Base-by-base conservation (phyloP, 2,797 vertebrate species). In the Borostomias antarcticus region DNA sequence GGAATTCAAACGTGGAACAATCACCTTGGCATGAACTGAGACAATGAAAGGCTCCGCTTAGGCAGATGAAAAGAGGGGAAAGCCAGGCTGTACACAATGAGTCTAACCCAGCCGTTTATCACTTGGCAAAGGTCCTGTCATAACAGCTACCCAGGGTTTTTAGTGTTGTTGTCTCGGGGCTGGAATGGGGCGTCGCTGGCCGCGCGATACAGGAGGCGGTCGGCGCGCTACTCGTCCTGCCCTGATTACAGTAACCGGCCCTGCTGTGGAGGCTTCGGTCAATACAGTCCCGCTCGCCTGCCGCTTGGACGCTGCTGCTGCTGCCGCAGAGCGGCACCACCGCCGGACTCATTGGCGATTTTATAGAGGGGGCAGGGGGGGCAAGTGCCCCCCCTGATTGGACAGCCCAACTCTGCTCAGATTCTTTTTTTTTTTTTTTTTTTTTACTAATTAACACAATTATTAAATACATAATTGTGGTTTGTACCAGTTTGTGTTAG, bases 21-120 rank as follows among this genome's bases (percentile, higher is more conserved):
- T 83, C 33, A 60, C 63, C 60, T 76, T 72, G 74, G 74, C 76
- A 60, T 3, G 10, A 11, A n/a, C 1, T 15, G 54, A 61, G 47
- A 72, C 79, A 82, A 72, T 64, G 71, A 79, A 51, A 75, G 60
- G 58, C 66, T 8, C 32, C 67, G 57, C 51, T 53, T 52, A 66
- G 64, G 74, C 76, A 43, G 57, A 68, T 25, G 56, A 75, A 63
- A 73, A 75, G 70, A 51, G 62, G 69, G 77, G 32, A 8, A 80
- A 77, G 75, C 32, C 40, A 78, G 67, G 62, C 52, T 5, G 58
- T 66, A 82, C 72, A 80, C 82, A 79, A 79, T 79, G 69, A 75
- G 72, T 60, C 29, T 0, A 59, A 69, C 60, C 45, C 65, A 50
- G 69, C 66, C 56, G 82, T 81, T 82, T 83, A 83, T 33, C 69